phyloP scores from a whole-genome alignment of 2,797 vertebrate genomes.

The Chelon auratus region DNA sequence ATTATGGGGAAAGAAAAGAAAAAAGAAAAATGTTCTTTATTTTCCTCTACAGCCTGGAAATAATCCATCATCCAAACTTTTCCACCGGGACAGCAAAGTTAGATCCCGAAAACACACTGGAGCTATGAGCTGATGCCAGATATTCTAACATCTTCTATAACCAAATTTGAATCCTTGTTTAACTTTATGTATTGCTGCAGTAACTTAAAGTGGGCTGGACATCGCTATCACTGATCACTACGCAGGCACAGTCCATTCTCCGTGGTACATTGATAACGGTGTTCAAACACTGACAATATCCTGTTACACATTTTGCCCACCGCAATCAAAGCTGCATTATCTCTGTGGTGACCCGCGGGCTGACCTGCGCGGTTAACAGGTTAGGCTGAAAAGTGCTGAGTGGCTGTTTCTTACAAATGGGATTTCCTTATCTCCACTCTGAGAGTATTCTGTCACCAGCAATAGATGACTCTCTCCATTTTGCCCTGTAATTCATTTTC shows the following conservation, averaged over 20 bases:
- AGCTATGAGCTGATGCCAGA: conserved; percentile 16
- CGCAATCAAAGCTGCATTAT: conserved; percentile 55
- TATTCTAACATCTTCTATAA: conserved; percentile 2
- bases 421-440: conserved; percentile 80
- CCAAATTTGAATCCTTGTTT: conserved; percentile 6
- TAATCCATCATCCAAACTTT: conserved; percentile 34
- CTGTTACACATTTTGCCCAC: conserved; percentile 40
- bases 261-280: conserved; percentile 40
- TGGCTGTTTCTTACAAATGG: conserved; percentile 76
- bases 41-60: conserved; percentile 31
- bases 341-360: conserved; percentile 58
- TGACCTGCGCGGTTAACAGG: conserved; percentile 71
- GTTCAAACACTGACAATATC: conserved; percentile 49
- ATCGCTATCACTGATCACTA: neutral
- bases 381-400: conserved; percentile 76
- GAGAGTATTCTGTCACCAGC: conserved; percentile 68
- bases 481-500: conserved; percentile 69
- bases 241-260: no score
- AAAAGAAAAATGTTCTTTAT: neutral
- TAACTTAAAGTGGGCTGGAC: conserved; percentile 28
- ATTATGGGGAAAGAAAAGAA: conserved; percentile 12
- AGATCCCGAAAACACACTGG: conserved; percentile 23
- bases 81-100: conserved; percentile 23
- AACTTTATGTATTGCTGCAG: conserved; percentile 12
- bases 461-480: conserved; percentile 66